Base-by-base conservation (phyloP, 2,113 vertebrate genomes). In the Leiothrix lutea region DNA sequence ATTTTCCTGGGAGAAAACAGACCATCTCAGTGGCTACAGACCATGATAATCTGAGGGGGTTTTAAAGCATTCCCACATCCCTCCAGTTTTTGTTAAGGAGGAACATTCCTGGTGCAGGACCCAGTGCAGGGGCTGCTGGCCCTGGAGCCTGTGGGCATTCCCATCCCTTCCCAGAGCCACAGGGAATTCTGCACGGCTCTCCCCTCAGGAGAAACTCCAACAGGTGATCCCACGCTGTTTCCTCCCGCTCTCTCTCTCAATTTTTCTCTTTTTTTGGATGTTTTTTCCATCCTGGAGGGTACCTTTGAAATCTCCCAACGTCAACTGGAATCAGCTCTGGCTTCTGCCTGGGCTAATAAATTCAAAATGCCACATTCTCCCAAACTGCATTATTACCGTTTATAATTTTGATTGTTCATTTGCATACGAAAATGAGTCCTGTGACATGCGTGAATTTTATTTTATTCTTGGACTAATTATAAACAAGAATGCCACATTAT, bases 401-500 rank as follows among this genome's bases (percentile, higher is more conserved):
- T 99, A 99, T 99, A 99, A 99, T 99, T 99, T 98, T 98, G 96
- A 99, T 99, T 98, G 98, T 98, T 99, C 98, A 99, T 99, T 99
- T 99, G 99, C 99, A 99, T 99, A 99, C 93, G 98, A 98, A 99
- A 99, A 99, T 99, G 98, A 99, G 98, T 98, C 98, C 98, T 98
- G 98, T 99, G 99, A 99, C 99, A 99, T 98, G 98, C 98, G 94
- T 98, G 98, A 98, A 98, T 99, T 98, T 98, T 97, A 98, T 98
- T 97, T 98, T 98, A 98, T 98, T 98, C 98, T 98, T 98, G 98
- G 98, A 99, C 99, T 99, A 99, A 99, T 99, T 99, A 99, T 99
- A 99, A 99, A 99, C 99, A 99, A 99, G 99, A 99, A 99, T 99
- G 99, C 98, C 99, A 99, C 98, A 99, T 99, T 99, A 99, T 99